phyloP scores from a whole-genome alignment of 2,888 invertebrate species.

The Scaptomyza reducta region DNA sequence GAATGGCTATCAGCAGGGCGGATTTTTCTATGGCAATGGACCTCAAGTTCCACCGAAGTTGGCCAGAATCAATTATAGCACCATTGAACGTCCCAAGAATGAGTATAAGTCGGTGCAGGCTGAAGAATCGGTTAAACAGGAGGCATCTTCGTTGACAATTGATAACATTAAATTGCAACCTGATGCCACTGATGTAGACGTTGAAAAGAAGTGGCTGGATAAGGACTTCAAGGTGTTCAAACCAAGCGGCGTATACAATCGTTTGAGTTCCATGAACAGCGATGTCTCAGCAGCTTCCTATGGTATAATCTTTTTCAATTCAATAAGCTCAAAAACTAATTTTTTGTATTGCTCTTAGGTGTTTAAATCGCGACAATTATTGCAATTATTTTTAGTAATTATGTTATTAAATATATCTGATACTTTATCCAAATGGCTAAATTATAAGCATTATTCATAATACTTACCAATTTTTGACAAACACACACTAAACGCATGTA shows the following conservation, averaged over 20 bases:
- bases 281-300: slow-evolving; percentile 72
- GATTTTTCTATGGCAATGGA: slow-evolving; percentile 47
- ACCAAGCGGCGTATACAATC: slow-evolving; percentile 43
- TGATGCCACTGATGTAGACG: slow-evolving; percentile 47
- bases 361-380: slow-evolving; percentile 28
- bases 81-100: slow-evolving; percentile 38
- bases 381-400: background rate
- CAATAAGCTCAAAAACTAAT: background rate
- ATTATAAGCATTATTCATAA: slow-evolving; percentile 8
- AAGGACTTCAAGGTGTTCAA: slow-evolving; percentile 58
- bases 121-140: slow-evolving; percentile 34
- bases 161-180: slow-evolving; percentile 29
- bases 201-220: slow-evolving; percentile 55
- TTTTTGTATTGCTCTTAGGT: slow-evolving; percentile 15
- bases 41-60: slow-evolving; percentile 53
- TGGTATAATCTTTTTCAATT: slow-evolving; percentile 61
- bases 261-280: slow-evolving; percentile 85
- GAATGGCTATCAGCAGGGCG: slow-evolving; percentile 20
- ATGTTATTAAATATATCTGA: slow-evolving; percentile 2
- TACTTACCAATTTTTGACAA: slow-evolving; percentile 7
- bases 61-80: slow-evolving; percentile 19
- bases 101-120: slow-evolving; percentile 49
- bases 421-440: slow-evolving; percentile 6
- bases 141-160: slow-evolving; percentile 25
- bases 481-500: slow-evolving; percentile 7